Conservation (phyloP, 2,113 vertebrate genomes). For the Heteronetta atricapilla region DNA sequence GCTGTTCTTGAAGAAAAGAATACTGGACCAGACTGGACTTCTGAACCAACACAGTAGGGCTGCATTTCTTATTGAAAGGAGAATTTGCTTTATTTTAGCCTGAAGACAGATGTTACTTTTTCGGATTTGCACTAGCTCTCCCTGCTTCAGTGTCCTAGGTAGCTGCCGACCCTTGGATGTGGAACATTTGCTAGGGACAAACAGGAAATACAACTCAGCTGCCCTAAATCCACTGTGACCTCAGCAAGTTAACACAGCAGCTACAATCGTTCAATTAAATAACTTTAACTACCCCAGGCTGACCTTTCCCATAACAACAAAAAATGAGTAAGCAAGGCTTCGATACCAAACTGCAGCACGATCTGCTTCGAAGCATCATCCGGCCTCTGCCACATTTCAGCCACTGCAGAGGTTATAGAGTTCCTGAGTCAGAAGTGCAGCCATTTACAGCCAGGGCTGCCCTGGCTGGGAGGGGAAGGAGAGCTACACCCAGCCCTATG, state of each 20-base stretch:
- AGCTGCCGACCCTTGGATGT: not conserved
- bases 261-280: not conserved
- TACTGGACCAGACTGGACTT: not conserved
- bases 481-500: not conserved
- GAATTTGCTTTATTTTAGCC: not conserved
- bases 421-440: not conserved
- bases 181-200: not conserved
- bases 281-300: not conserved
- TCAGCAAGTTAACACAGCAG: not conserved
- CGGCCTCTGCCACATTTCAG: not conserved
- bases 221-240: not conserved
- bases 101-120: not conserved
- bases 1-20: not conserved
- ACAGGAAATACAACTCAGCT: not conserved
- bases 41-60: not conserved
- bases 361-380: not conserved
- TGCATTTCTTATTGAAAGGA: not conserved
- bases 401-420: not conserved
- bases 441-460: not conserved
- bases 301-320: not conserved
- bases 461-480: not conserved
- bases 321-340: not conserved
- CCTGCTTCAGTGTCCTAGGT: not conserved
- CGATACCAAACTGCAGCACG: not conserved
- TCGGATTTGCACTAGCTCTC: not conserved